Evolutionary conservation across 2,113 vertebrate species (phyloP), one percentile per base, ranked within the genome.

Genomic region (Marmota monax): DNA sequence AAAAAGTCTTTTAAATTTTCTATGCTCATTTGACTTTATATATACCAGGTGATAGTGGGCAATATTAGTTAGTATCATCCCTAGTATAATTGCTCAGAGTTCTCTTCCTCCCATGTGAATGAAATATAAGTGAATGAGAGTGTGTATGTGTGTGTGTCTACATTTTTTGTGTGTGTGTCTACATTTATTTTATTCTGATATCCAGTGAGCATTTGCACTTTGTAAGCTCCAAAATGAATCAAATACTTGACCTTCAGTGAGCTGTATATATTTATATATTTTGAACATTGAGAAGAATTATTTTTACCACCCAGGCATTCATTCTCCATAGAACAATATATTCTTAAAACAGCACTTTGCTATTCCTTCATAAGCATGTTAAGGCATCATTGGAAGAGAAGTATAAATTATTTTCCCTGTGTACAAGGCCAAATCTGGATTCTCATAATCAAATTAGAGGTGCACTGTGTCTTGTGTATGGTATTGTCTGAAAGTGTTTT

Each of bases 151-250:
- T 39, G 39, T 48, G 48, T 48, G 48, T 48, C 48, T 11, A 48
- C 11, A 48, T 42, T 42, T 42, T 42, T 42, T 42, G 1, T 42
- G 4, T 42, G 4, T 45, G 6, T 12, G 2, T 56, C 3, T 39
- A 16, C 63, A 27, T 48, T 34, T 56, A 70, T 82, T 70, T 63
- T 51, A 84, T 65, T 48, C 22, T 74, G 53, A 63, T 84, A 37
- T 23, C 48, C 0, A 45, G 32, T 63, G 48, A 93, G 13, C n/a
- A 37, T 56, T 85, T 91, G 20, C 7, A 65, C 25, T 56, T 83
- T 70, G 37, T n/a, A 84, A 90, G 51, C 7, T 92, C 29, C 22
- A 61, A 86, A 83, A 79, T 94, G 42, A 96, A 76, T 94, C 56
- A 34, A 39, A 72, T 39, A 1, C 27, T 89, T 80, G 39, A 4